Evolutionary conservation across 92 coral and sea anemone species (phyloP).

Genomic region (Zoanthus sociatus): DNA sequence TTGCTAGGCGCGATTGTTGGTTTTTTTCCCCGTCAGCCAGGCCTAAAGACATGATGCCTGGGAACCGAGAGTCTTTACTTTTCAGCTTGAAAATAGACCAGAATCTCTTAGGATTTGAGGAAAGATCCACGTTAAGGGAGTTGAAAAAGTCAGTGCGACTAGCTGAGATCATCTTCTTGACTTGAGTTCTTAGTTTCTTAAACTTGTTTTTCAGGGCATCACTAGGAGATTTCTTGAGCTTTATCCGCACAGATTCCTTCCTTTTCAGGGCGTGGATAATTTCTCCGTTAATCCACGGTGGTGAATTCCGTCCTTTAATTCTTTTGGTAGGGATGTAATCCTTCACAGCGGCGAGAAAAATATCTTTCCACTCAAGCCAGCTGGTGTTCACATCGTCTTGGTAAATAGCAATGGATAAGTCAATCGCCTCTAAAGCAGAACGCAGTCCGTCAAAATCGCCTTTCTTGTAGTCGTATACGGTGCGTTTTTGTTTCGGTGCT

Average conservation of each 20-base stretch:
- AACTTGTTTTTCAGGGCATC: constrained; percentile 8
- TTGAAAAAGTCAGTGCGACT: constrained; percentile 44
- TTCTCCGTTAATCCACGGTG: constrained; percentile 49
- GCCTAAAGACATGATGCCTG: constrained; percentile 38
- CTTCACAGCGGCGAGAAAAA: constrained; percentile 52
- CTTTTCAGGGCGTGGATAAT: constrained; percentile 46
- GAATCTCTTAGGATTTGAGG: constrained; percentile 46
- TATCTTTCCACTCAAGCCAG: constrained; percentile 64
- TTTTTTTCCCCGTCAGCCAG: too few relatives aligned
- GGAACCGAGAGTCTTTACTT: constrained; percentile 18
- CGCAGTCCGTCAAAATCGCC: constrained; percentile 63
- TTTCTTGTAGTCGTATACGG: constrained; percentile 60
- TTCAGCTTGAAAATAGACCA: constrained; percentile 42
- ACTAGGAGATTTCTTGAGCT: constrained; percentile 19
- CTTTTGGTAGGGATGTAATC: constrained; percentile 63
- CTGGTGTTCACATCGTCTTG: constrained; percentile 50
- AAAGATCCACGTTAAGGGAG: constrained; percentile 30
- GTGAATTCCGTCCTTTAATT: constrained; percentile 47
- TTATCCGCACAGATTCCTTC: constrained; percentile 50
- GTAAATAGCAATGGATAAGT: constrained; percentile 51
- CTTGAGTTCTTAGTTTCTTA: constrained; percentile 43
- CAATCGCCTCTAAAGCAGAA: constrained; percentile 55
- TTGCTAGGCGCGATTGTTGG: too few relatives aligned
- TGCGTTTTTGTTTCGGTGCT: constrained; percentile 58
- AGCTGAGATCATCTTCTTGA: constrained; percentile 40